Evolutionary conservation across 2,888 invertebrate genomes (phyloP).

Genomic region (Andrena fulva): DNA sequence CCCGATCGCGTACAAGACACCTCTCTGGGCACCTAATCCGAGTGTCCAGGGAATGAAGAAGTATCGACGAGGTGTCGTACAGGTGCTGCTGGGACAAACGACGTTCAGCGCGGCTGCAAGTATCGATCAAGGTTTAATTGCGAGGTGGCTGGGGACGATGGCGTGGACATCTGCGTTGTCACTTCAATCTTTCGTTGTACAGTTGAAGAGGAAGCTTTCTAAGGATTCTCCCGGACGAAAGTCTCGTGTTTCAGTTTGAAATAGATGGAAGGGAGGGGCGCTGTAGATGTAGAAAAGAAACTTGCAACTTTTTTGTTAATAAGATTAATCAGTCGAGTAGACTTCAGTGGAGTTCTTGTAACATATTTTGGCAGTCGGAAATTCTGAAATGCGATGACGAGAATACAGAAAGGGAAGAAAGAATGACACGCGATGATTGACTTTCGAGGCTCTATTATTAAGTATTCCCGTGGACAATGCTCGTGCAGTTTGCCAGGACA

Average conservation of each 20-base stretch:
- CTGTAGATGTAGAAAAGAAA: not conserved
- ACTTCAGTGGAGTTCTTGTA: not conserved
- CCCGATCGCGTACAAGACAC: slow-evolving; percentile 17
- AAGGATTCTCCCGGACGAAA: too few relatives aligned
- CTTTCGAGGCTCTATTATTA: slow-evolving; percentile 45
- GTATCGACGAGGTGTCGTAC: not conserved
- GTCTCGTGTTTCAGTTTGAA: too few relatives aligned
- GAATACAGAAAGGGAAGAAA: not conserved
- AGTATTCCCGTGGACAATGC: slow-evolving; percentile 32
- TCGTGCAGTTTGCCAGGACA: slow-evolving; percentile 22
- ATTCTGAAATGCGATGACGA: not conserved
- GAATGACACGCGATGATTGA: slow-evolving; percentile 22
- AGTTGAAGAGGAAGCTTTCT: not conserved
- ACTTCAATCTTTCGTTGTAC: not conserved
- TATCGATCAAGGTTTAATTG: not conserved
- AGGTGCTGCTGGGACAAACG: slow-evolving; percentile 15
- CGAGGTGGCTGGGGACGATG: not conserved
- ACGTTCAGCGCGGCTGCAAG: not conserved
- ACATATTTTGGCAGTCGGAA: slow-evolving; percentile 14
- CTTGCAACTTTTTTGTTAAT: not conserved
- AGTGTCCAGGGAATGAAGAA: not conserved
- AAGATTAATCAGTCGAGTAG: slow-evolving; percentile 21
- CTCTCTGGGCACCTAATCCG: slow-evolving; percentile 7
- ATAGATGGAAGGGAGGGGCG: too few relatives aligned
- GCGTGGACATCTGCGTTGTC: not conserved